Evolutionary conservation across 2,797 vertebrate genomes (phyloP).

Genomic region (Melanotaenia parkinsoni): DNA sequence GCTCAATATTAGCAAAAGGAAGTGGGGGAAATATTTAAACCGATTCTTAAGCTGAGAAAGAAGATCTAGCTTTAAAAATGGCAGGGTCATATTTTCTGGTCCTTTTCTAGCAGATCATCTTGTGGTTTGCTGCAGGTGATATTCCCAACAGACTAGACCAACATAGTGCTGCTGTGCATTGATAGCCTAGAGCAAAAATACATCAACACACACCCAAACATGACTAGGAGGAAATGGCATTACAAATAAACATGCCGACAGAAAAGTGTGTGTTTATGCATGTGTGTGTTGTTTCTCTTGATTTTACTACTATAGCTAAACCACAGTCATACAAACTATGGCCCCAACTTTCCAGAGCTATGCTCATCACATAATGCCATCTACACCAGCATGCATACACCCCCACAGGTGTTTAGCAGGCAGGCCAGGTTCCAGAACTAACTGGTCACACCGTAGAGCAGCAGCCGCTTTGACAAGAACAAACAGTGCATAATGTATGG

Average conservation of each 20-base stretch:
- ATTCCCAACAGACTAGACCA: neutral
- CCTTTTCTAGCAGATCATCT: neutral
- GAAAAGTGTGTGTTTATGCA: neutral
- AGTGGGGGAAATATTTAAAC: too few species aligned
- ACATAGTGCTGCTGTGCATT: neutral
- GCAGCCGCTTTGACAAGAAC: constrained; percentile 28
- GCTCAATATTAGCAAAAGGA: too few species aligned
- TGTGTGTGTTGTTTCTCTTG: constrained; percentile 63
- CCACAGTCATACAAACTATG: constrained; percentile 40
- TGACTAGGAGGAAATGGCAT: neutral
- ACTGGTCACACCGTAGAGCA: constrained; percentile 48
- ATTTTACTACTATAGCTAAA: constrained; percentile 39
- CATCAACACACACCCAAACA: neutral
- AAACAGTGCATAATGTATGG: constrained; percentile 30
- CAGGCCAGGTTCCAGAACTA: constrained; percentile 68
- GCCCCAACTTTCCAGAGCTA: constrained; percentile 79
- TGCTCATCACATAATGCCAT: constrained; percentile 68
- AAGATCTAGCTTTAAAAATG: too few species aligned
- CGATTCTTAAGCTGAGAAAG: too few species aligned
- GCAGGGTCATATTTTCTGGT: neutral
- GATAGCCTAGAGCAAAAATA: constrained; percentile 11
- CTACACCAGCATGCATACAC: constrained; percentile 14
- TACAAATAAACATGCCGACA: constrained; percentile 17
- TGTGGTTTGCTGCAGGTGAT: neutral
- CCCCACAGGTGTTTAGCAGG: constrained; percentile 56